These are phyloP conservation scores for Furcifer pardalis DNA, from an alignment of 2,797 vertebrate genomes.

Conservation along the genomic window DNA sequence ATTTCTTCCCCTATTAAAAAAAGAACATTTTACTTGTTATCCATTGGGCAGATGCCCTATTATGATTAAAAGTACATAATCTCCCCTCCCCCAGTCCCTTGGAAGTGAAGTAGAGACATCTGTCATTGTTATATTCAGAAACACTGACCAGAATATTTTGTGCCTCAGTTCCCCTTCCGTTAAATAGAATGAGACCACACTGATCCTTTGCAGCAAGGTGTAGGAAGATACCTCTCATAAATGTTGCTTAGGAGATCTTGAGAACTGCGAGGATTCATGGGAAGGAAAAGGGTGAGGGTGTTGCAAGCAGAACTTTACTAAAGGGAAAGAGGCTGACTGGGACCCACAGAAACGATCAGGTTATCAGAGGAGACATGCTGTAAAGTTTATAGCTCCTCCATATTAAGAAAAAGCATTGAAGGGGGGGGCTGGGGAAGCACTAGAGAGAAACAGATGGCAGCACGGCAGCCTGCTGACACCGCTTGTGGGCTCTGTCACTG, in stretches of 20 bases:
- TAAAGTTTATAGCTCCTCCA: slow-evolving; percentile 34
- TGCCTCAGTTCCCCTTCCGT: neutral
- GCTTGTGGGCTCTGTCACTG: slow-evolving; percentile 78
- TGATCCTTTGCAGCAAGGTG: neutral
- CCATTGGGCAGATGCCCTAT: neutral
- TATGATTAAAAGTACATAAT: neutral
- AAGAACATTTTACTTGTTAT: neutral
- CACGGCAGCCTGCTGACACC: slow-evolving; percentile 66
- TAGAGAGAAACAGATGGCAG: slow-evolving; percentile 62
- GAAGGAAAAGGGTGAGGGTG: neutral
- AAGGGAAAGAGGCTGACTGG: slow-evolving; percentile 10
- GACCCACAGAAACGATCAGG: neutral
- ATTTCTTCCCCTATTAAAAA: neutral
- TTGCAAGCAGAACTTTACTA: neutral
- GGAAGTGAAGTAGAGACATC: neutral
- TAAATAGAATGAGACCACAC: neutral
- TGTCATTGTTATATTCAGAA: neutral
- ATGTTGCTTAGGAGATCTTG: neutral
- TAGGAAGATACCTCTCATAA: neutral
- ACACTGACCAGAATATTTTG: neutral
- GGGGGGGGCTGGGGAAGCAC: neutral
- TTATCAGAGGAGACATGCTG: slow-evolving; percentile 13
- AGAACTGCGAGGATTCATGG: neutral
- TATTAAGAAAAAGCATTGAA: slow-evolving; percentile 17
- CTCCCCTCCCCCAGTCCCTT: neutral